Conservation (phyloP, 2,797 vertebrate genomes). For the Enteromius trimaculatus region DNA sequence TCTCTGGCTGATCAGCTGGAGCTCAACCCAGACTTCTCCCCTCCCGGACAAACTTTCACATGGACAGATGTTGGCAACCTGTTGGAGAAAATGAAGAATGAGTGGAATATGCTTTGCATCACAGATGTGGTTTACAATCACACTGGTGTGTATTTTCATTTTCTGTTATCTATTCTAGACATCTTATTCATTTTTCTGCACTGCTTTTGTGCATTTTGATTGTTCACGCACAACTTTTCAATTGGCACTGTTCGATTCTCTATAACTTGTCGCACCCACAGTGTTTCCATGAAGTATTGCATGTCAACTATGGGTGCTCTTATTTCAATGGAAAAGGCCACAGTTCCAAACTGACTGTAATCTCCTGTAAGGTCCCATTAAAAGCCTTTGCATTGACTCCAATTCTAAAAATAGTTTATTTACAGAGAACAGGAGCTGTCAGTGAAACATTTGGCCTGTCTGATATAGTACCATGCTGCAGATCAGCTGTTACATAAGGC, state of each 20-base stretch:
- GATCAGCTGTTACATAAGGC: conserved; percentile 17
- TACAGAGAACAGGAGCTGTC: conserved; percentile 19
- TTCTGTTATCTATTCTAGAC: neutral
- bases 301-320: conserved; percentile 3
- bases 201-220: neutral
- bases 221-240: neutral
- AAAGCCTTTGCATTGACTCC: conserved; percentile 34
- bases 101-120: conserved; percentile 93
- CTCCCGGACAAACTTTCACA: conserved; percentile 75
- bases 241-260: neutral
- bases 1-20: conserved; percentile 92
- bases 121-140: conserved; percentile 99
- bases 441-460: conserved; percentile 5
- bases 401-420: conserved; percentile 54
- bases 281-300: neutral
- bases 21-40: conserved; percentile 92
- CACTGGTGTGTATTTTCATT: conserved; percentile 75
- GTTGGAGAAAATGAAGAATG: conserved; percentile 87
- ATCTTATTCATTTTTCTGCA: neutral
- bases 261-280: neutral
- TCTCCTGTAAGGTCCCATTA: neutral
- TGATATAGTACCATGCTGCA: conserved; percentile 7
- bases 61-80: conserved; percentile 87
- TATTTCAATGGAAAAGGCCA: conserved; percentile 26
- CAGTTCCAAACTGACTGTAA: conserved; percentile 9